Evolutionary conservation across 2,113 vertebrate genomes (phyloP).

Genomic region (Aphyosemion australe): DNA sequence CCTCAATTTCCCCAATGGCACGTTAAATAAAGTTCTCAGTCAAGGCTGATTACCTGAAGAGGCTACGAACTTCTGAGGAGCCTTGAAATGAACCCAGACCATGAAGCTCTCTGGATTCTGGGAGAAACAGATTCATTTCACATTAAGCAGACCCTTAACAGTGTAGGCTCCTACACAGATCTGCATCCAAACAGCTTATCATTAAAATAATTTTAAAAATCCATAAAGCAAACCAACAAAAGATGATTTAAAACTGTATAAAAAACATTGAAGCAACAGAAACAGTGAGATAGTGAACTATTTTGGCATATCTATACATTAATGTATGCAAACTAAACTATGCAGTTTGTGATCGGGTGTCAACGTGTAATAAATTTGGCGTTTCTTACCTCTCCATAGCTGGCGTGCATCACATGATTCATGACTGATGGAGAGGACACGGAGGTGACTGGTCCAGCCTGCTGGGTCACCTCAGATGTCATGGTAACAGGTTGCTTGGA

Average conservation of each 20-base stretch:
- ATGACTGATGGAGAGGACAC: conserved; percentile 84
- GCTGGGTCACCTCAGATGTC: conserved; percentile 62
- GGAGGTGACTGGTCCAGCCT: conserved; percentile 69
- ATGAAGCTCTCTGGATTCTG: conserved; percentile 88
- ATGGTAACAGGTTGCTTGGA: conserved; percentile 82
- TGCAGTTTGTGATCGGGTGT: neutral
- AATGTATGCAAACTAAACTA: too few relatives aligned
- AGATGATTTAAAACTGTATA: too few relatives aligned
- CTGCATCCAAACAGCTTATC: too few relatives aligned
- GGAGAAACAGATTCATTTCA: neutral
- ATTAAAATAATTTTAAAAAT: too few relatives aligned
- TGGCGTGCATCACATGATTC: conserved; percentile 91
- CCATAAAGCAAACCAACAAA: too few relatives aligned
- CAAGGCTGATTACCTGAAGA: conserved; percentile 81
- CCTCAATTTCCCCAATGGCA: too few relatives aligned
- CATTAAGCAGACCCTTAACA: neutral
- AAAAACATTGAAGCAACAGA: too few relatives aligned
- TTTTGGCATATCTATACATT: too few relatives aligned
- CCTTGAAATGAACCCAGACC: conserved; percentile 91
- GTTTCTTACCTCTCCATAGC: conserved; percentile 84
- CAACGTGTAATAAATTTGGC: neutral
- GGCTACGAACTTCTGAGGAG: conserved; percentile 82
- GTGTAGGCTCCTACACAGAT: too few relatives aligned
- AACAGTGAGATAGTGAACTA: too few relatives aligned
- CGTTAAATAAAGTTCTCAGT: neutral